Evolutionary conservation across 2,113 vertebrate species (phyloP).

Genomic region (Jaculus jaculus): DNA sequence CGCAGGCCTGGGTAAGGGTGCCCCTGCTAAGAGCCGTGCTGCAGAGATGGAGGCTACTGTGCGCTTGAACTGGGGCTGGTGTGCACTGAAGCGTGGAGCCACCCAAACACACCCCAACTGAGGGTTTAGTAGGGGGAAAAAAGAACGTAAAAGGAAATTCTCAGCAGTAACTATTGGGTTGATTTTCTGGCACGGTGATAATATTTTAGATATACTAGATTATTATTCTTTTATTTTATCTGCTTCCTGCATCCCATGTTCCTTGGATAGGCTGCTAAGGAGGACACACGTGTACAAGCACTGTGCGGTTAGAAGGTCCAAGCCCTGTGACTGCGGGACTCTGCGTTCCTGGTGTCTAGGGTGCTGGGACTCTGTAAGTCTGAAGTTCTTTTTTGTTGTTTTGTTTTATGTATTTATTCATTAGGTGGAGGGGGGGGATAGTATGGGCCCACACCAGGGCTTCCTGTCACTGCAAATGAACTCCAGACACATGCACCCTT

Average conservation of each 20-base stretch:
- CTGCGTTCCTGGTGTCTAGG: neutral
- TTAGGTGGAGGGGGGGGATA: too few species aligned
- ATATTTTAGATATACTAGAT: neutral
- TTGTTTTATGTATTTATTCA: too few species aligned
- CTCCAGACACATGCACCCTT: too few species aligned
- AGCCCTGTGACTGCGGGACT: neutral
- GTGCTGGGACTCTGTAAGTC: neutral
- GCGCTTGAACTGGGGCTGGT: neutral
- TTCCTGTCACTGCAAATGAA: too few species aligned
- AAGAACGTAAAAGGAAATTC: neutral
- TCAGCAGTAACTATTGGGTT: neutral
- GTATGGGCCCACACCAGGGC: too few species aligned
- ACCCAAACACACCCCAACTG: neutral
- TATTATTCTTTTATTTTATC: neutral
- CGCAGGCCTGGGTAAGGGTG: neutral
- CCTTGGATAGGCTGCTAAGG: neutral
- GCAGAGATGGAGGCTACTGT: neutral
- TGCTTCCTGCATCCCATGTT: neutral
- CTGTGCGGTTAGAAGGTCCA: neutral
- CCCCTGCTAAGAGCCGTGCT: neutral
- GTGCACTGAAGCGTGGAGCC: accelerated
- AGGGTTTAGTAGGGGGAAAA: neutral
- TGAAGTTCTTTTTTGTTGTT: neutral
- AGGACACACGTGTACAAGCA: accelerated
- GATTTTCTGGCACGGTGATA: neutral